Evolutionary conservation across 1,140 invertebrate species (phyloP).

Genomic region (Bombyx mandarina): DNA sequence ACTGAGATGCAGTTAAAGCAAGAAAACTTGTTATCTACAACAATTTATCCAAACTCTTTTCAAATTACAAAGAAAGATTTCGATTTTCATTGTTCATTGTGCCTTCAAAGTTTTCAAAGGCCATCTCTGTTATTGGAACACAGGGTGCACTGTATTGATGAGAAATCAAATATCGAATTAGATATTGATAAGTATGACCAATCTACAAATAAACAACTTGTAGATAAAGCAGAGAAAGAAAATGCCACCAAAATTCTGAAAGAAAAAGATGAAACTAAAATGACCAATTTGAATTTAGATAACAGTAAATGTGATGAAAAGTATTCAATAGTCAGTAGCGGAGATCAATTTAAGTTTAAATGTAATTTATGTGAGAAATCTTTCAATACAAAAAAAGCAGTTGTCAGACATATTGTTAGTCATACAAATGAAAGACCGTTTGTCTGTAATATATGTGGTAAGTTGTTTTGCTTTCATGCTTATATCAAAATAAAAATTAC

Average conservation of each 20-base stretch:
- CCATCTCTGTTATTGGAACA: not conserved
- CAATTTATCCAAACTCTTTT: no score
- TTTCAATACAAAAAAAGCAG: constrained; percentile 23
- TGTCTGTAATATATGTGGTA: constrained; percentile 49
- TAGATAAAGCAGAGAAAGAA: not conserved
- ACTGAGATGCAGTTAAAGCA: no score
- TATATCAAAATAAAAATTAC: not conserved
- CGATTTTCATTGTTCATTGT: no score
- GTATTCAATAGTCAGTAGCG: no score
- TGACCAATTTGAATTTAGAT: no score
- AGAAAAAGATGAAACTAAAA: no score
- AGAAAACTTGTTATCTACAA: no score
- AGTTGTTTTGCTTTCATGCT: constrained; percentile 8
- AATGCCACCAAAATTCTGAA: not conserved
- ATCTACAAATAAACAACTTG: constrained; percentile 16
- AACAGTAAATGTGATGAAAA: no score
- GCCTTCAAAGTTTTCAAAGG: no score
- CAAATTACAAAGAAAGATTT: no score
- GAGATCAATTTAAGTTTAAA: constrained; percentile 4
- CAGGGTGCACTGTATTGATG: not conserved
- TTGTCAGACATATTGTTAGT: constrained; percentile 23
- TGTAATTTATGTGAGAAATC: constrained; percentile 32
- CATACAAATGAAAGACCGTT: constrained; percentile 33
- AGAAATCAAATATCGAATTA: not conserved
- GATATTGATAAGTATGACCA: not conserved